Base-by-base conservation (phyloP, 2,888 invertebrate species). In the Pediacus dermestoides region DNA sequence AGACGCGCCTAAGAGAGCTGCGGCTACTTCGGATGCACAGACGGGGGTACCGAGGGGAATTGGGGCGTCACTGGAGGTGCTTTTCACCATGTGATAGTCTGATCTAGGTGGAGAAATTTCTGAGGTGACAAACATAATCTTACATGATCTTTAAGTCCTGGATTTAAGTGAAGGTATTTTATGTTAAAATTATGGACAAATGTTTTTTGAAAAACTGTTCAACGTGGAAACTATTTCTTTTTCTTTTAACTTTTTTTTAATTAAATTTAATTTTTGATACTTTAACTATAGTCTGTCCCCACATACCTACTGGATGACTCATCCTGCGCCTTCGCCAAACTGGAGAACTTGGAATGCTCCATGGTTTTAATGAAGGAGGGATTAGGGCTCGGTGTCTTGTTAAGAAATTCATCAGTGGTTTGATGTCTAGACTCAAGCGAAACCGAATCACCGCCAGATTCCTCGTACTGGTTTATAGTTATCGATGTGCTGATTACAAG, bases 1-100 rank as follows among this genome's bases (percentile, higher is more conserved):
- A 1, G 76, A 74, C 1, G 75, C 73, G 1, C 75, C 76, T 1
- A 76, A 61, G 8, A 75, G 59, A 0, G 74, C 72, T 1, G 75
- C 73, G 2, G 75, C 74, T 3, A 74, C 72, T 52, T 74, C 74
- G 8, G 70, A 68, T 2, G 74, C 74, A 1, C 74, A 75, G 1
- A 75, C 74, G 1, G 74, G 74, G 1, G 73, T 72, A 6, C 70
- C 71, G 38, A 68, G 48, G 4, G 67, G 64, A 46, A 67, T 48
- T 3, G 72, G 70, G 8, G 69, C 67, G 36, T 74, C 74, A 23
- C 69, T 68, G 21, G 72, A 73, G 2, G 69, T 70, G 51, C 68
- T 72, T 50, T 74, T 75, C 14, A 70, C 68, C 52, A 72, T 70
- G 26, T 63, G 62, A 31, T 46, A 50, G 30, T 64, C 63, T 4